These are phyloP conservation scores for Apus apus DNA, from an alignment of 2,113 vertebrate species.

Conservation along the genomic window DNA sequence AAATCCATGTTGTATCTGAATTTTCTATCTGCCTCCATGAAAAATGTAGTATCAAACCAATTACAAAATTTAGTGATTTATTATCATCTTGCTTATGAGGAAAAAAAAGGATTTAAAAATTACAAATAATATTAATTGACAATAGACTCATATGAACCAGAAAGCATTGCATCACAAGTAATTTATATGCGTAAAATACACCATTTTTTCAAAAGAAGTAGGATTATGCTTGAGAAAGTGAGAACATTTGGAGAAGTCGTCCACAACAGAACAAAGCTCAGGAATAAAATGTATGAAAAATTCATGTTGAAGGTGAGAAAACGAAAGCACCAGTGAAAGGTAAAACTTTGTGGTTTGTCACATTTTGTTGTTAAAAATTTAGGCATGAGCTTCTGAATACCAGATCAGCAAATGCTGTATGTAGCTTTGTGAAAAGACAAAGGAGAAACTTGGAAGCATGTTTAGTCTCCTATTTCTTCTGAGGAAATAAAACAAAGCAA, in stretches of 20 bases:
- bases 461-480: neutral
- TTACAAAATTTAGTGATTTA: neutral
- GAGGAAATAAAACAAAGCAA: rapidly evolving
- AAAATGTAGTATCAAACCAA: neutral
- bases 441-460: neutral
- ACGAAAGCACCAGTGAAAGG: neutral
- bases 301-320: neutral
- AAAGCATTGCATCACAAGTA: neutral
- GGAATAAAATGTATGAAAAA: neutral
- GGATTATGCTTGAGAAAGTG: neutral
- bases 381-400: neutral
- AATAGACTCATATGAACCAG: neutral
- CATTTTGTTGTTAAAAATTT: neutral
- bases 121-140: neutral
- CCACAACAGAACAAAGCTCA: neutral
- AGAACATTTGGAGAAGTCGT: neutral
- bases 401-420: neutral
- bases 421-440: neutral
- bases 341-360: neutral
- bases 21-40: neutral
- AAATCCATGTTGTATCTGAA: neutral
- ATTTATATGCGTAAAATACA: neutral
- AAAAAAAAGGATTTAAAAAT: neutral
- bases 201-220: neutral
- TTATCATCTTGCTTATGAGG: neutral